phyloP scores from a whole-genome alignment of 2,888 invertebrate species.

The Sphinx pinastri region DNA sequence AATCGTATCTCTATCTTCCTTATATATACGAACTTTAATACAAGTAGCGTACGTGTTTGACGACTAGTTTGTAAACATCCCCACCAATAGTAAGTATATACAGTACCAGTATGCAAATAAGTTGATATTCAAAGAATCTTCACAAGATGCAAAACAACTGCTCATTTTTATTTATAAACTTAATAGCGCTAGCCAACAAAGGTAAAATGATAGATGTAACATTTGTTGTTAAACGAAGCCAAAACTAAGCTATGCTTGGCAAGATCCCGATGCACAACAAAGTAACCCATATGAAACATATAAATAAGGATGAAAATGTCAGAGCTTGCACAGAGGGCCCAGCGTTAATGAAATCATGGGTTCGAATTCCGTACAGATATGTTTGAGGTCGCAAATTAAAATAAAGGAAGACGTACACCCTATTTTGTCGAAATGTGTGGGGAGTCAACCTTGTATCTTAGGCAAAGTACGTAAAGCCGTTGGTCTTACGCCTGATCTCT shows the following conservation, averaged over 20 bases:
- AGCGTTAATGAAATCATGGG: no score
- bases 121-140: background rate
- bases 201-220: constrained; percentile 41
- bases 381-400: no score
- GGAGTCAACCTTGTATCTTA: no score
- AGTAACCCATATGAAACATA: background rate
- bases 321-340: background rate
- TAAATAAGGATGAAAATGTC: background rate
- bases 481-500: no score
- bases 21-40: background rate
- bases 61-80: background rate
- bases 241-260: constrained; percentile 30
- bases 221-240: constrained; percentile 37
- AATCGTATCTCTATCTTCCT: background rate
- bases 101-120: constrained; percentile 8
- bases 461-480: no score
- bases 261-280: background rate
- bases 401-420: no score
- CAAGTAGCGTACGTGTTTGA: background rate
- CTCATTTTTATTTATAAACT: constrained; percentile 34
- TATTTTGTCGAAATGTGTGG: no score
- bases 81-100: background rate
- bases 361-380: no score
- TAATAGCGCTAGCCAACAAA: constrained; percentile 40
- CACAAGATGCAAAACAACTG: background rate